These are phyloP conservation scores for Galagoides demidoff DNA, from an alignment of 2,797 vertebrate species.

Conservation along the genomic window DNA sequence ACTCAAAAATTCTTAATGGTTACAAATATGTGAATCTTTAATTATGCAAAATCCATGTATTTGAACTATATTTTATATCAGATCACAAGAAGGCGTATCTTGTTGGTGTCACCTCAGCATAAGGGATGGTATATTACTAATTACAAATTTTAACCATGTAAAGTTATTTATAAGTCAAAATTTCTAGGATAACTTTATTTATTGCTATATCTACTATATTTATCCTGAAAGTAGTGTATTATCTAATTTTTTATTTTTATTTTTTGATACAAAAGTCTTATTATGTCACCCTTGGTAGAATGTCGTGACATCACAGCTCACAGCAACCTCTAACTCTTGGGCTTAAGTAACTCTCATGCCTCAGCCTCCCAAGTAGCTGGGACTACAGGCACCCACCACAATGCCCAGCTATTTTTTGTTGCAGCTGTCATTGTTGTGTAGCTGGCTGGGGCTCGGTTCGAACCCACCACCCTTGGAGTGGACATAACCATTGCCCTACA, in stretches of 20 bases:
- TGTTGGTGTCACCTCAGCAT: background rate
- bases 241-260: background rate
- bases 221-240: background rate
- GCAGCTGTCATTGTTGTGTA: too few species aligned
- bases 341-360: too few species aligned
- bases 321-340: too few species aligned
- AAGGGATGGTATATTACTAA: background rate
- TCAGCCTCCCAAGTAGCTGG: too few species aligned
- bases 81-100: background rate
- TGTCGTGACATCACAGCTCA: too few species aligned
- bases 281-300: too few species aligned
- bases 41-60: background rate
- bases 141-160: background rate
- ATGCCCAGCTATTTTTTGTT: too few species aligned
- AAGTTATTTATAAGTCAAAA: background rate
- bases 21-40: background rate
- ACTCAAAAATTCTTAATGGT: background rate
- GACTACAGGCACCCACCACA: too few species aligned
- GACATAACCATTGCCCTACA: too few species aligned
- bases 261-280: too few species aligned
- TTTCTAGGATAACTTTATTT: background rate
- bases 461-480: too few species aligned
- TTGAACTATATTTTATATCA: background rate
- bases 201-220: background rate
- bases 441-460: too few species aligned